These are phyloP conservation scores for Cordilura impudica DNA, from an alignment of 2,888 invertebrate genomes.

Conservation along the genomic window DNA sequence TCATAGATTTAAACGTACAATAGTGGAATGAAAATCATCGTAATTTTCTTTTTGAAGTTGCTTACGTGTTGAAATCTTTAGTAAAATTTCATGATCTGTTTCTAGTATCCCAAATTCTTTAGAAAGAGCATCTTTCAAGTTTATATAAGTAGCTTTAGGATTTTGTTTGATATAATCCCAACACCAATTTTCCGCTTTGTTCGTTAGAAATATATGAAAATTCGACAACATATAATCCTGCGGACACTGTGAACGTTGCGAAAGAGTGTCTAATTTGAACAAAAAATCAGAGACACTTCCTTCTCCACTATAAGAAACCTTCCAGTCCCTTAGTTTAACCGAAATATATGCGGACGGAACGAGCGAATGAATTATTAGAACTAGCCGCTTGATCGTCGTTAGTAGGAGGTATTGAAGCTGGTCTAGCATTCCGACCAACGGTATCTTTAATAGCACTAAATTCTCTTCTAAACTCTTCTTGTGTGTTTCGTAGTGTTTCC, in stretches of 20 bases:
- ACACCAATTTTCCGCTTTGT: slow-evolving; percentile 24
- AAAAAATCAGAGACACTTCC: neutral
- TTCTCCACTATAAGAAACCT: neutral
- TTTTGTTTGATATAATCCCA: too few species aligned
- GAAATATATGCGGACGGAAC: neutral
- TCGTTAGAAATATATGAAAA: neutral
- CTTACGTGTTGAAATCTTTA: neutral
- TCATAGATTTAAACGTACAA: neutral
- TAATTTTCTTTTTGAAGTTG: slow-evolving; percentile 15
- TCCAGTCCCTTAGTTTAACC: neutral
- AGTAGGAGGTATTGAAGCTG: too few species aligned
- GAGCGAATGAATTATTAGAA: too few species aligned
- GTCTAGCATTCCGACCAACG: neutral
- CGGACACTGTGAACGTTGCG: neutral
- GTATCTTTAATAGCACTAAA: neutral
- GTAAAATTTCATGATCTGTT: slow-evolving; percentile 2
- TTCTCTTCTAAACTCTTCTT: neutral
- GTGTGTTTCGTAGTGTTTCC: neutral
- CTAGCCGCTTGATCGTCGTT: too few species aligned
- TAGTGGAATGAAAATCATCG: slow-evolving; percentile 8
- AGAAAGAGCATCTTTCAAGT: too few species aligned
- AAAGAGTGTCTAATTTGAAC: neutral
- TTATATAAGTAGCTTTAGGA: too few species aligned
- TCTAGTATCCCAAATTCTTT: slow-evolving; percentile 21
- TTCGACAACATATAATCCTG: neutral